Base-by-base conservation (phyloP, 2,888 invertebrate genomes). In the Sisyra terminalis region DNA sequence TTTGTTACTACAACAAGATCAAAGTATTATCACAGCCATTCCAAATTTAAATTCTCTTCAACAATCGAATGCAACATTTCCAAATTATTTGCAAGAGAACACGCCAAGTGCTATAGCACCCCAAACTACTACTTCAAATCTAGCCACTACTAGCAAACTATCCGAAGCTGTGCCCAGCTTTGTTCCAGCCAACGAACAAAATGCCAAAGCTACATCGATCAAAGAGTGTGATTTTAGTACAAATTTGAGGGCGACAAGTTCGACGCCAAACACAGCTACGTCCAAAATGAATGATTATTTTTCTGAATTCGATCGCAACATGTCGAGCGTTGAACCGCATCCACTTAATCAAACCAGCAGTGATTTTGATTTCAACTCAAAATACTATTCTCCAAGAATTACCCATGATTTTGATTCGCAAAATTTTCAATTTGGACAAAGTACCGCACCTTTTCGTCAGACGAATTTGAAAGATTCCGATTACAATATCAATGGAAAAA, bases 21-120 rank as follows among this genome's bases (percentile, higher is more conserved):
- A 40, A 40, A 40, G 30, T 14, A 40, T 40, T 13, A 40, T 40
- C n/a, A n/a, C 40, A 30, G 40, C 40, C 15, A 30, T 40, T 16
- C 40, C 40, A 14, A 40, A 40, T 10, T 16, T 40, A 14, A 40
- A 40, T 15, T n/a, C 16, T 3, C 11, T 38, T n/a, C 31, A 14
- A 15, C 40, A 40, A 31, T 14, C 11, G 6, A 3, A n/a, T 9
- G 16, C 9, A 11, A 3, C 35, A n/a, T 35, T 35, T 13, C 14
- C 14, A 14, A 35, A 35, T 35, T 29, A 29, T 18, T 7, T 30
- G 6, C 17, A n/a, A 10, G 16, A 29, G n/a, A 40, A 40, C 17
- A 18, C 9, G 5, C 9, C 38, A 4, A 38, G 17, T 38, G 18
- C 11, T n/a, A 24, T 24, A 24, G 5, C 24, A 7, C 7, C 24